Evolutionary conservation across 2,888 invertebrate genomes (phyloP).

Genomic region (Acronicta aceris): DNA sequence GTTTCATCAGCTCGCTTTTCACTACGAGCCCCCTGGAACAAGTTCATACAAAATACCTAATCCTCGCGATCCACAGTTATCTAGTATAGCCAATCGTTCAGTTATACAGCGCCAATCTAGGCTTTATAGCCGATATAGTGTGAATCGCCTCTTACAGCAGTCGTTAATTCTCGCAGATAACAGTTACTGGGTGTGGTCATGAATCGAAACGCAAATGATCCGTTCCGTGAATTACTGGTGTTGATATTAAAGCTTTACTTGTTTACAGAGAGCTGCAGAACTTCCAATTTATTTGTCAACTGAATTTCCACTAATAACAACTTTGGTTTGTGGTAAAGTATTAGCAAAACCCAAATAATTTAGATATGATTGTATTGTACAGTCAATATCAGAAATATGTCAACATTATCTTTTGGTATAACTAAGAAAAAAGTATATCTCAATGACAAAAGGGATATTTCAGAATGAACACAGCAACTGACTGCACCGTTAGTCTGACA

Average conservation of each 20-base stretch:
- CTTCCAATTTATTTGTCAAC: background rate
- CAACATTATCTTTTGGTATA: too few species aligned
- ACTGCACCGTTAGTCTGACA: too few species aligned
- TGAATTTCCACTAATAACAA: background rate
- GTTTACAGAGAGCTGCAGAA: slow-evolving; percentile 19
- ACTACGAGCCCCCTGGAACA: too few species aligned
- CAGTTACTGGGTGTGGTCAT: slow-evolving; percentile 42
- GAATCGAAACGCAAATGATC: slow-evolving; percentile 51
- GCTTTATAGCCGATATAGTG: slow-evolving; percentile 21
- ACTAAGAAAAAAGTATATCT: too few species aligned
- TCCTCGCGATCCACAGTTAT: background rate
- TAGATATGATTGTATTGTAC: too few species aligned
- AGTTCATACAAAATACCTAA: too few species aligned
- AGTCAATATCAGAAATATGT: too few species aligned
- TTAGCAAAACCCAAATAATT: too few species aligned
- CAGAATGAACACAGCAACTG: too few species aligned
- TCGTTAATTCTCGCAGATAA: slow-evolving; percentile 49
- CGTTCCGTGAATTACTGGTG: slow-evolving; percentile 43
- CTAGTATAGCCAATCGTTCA: background rate
- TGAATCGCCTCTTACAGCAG: slow-evolving; percentile 37
- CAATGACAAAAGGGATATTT: too few species aligned
- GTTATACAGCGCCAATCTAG: background rate
- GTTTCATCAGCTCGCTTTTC: too few species aligned
- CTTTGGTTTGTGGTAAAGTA: too few species aligned
- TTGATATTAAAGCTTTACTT: slow-evolving; percentile 49